Conservation (phyloP, 2,113 vertebrate species). For the Greenwoodochromis staneri region DNA sequence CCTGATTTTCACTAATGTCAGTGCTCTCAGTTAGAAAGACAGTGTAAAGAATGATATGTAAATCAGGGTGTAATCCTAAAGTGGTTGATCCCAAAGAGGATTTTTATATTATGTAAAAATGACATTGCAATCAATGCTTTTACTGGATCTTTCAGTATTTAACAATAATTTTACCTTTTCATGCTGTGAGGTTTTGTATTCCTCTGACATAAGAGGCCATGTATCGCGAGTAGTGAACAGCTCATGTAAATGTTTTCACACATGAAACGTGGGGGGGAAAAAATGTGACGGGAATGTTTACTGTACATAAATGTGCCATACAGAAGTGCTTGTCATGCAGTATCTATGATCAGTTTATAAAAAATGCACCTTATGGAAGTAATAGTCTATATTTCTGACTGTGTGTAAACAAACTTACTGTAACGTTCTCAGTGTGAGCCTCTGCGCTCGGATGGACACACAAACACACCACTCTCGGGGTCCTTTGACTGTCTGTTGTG, state of each 20-base stretch:
- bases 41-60: neutral
- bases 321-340: slow-evolving; percentile 20
- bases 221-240: slow-evolving; percentile 28
- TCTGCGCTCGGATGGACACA: neutral
- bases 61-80: neutral
- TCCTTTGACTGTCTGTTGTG: neutral
- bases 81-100: slow-evolving; percentile 37
- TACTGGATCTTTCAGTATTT: slow-evolving; percentile 43
- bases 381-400: slow-evolving; percentile 29
- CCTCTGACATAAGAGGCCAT: slow-evolving; percentile 22
- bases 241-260: slow-evolving; percentile 9
- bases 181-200: slow-evolving; percentile 43
- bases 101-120: slow-evolving; percentile 31
- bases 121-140: neutral
- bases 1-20: neutral
- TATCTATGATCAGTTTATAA: slow-evolving; percentile 31
- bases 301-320: slow-evolving; percentile 60
- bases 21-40: neutral
- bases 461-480: neutral
- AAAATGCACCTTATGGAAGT: slow-evolving; percentile 35
- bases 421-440: neutral
- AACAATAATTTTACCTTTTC: slow-evolving; percentile 12
- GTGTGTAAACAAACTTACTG: neutral
- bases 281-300: slow-evolving; percentile 25
- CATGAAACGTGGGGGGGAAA: accelerated